phyloP scores from a whole-genome alignment of 2,797 vertebrate genomes.

The Propithecus perrieri region DNA sequence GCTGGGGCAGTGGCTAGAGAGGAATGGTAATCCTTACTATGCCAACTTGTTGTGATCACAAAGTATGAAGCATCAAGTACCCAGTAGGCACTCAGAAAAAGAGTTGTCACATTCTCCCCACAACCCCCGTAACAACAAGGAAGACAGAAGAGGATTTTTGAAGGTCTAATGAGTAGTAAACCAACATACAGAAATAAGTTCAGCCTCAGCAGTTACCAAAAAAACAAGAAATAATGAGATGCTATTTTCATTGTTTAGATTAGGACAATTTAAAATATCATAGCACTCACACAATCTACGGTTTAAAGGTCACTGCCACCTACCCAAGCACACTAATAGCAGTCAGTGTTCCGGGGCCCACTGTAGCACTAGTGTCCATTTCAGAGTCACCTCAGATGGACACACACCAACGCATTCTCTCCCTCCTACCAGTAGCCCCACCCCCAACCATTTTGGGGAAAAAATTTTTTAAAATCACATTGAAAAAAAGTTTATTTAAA shows the following conservation, averaged over 20 bases:
- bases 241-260: neutral
- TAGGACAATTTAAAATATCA: neutral
- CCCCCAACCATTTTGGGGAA: neutral
- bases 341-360: neutral
- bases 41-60: neutral
- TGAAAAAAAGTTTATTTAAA: slow-evolving; percentile 87
- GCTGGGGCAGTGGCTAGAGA: neutral
- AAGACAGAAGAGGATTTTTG: neutral
- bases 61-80: neutral
- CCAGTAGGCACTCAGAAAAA: neutral
- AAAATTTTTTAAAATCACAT: slow-evolving; percentile 62
- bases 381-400: neutral
- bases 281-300: neutral
- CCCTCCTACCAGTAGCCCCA: neutral
- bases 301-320: neutral
- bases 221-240: neutral
- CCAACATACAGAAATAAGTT: neutral
- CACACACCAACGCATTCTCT: neutral
- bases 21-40: neutral
- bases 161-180: neutral
- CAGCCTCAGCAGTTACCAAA: neutral
- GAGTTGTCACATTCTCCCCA: neutral
- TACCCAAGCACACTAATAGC: neutral
- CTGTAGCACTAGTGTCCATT: neutral
- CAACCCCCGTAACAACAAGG: rapidly evolving